Percentiles rank a stretch among this genome's conserved stretches.
Evolutionary conservation across 2,888 invertebrate genomes (phyloP).

Genomic region (Gari tellinella): DNA sequence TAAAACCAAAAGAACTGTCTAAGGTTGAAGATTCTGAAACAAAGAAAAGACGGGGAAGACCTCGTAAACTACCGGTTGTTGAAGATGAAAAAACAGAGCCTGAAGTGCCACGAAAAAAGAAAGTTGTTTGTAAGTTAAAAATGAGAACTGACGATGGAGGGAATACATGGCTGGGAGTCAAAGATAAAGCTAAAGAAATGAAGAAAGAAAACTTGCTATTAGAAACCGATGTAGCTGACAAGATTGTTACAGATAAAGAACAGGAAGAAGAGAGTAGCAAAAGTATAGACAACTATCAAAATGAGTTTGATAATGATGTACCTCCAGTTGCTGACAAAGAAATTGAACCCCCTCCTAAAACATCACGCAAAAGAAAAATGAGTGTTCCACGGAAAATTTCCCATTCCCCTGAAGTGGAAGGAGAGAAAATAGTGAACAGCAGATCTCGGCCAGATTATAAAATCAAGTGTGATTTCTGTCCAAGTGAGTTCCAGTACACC

Average conservation of each 20-base stretch:
- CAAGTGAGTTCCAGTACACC: constrained; percentile 35
- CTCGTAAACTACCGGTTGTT: constrained; percentile 18
- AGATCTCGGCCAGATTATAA: constrained; percentile 28
- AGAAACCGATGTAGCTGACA: not conserved
- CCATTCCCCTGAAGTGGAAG: not conserved
- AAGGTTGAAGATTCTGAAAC: not conserved
- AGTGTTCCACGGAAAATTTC: constrained; percentile 40
- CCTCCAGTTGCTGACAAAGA: constrained; percentile 8
- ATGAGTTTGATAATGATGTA: constrained; percentile 8
- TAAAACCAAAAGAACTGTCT: not conserved
- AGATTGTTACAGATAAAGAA: constrained; percentile 6
- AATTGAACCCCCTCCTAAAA: not conserved
- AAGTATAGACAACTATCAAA: constrained; percentile 10
- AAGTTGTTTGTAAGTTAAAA: constrained; percentile 9
- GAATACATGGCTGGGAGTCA: constrained; percentile 21
- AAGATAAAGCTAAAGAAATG: not conserved
- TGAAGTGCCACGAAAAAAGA: not conserved
- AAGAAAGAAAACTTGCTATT: not conserved
- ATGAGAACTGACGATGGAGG: constrained; percentile 27
- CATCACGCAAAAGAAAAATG: constrained; percentile 42
- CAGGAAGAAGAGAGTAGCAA: not conserved
- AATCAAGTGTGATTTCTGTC: constrained; percentile 46
- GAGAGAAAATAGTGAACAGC: constrained; percentile 28
- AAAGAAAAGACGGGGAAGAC: constrained; percentile 44
- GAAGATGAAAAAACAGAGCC: not conserved